Evolutionary conservation across 2,888 invertebrate species (phyloP).

Genomic region (Diadromus collaris): DNA sequence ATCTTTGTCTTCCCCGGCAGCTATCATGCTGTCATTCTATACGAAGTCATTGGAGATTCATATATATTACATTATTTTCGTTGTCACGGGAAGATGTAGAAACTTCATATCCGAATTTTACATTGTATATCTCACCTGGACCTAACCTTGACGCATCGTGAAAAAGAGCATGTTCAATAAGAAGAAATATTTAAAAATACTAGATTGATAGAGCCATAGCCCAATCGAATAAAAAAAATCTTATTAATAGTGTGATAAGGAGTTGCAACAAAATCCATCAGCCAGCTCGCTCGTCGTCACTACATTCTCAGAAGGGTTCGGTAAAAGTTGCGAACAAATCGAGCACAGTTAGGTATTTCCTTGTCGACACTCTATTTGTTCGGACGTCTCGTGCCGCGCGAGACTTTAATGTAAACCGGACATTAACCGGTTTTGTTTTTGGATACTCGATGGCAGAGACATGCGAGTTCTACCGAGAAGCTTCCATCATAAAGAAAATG

Average conservation of each 20-base stretch:
- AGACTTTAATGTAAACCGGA: neutral
- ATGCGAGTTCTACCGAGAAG: neutral
- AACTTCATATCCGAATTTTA: neutral
- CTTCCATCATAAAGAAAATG: neutral
- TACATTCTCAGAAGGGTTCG: slow-evolving; percentile 31
- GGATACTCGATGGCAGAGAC: slow-evolving; percentile 50
- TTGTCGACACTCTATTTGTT: slow-evolving; percentile 25
- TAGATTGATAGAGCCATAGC: slow-evolving; percentile 69
- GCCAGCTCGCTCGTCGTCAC: slow-evolving; percentile 18
- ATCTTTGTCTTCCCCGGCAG: slow-evolving; percentile 62
- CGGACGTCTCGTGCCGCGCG: neutral
- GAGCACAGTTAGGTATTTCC: slow-evolving; percentile 60
- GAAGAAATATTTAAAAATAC: slow-evolving; percentile 57
- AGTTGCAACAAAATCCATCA: slow-evolving; percentile 58
- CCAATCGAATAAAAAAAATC: slow-evolving; percentile 63
- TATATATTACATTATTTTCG: neutral
- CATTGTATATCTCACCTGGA: slow-evolving; percentile 65
- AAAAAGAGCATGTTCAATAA: slow-evolving; percentile 59
- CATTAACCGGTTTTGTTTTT: slow-evolving; percentile 36
- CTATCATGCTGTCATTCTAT: slow-evolving; percentile 64
- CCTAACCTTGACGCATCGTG: slow-evolving; percentile 59
- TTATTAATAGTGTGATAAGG: slow-evolving; percentile 58
- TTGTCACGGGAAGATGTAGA: neutral
- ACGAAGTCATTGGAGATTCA: neutral
- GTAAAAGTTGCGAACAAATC: slow-evolving; percentile 39